Conservation (phyloP, 2,888 invertebrate genomes). For the Penaeus monodon region DNA sequence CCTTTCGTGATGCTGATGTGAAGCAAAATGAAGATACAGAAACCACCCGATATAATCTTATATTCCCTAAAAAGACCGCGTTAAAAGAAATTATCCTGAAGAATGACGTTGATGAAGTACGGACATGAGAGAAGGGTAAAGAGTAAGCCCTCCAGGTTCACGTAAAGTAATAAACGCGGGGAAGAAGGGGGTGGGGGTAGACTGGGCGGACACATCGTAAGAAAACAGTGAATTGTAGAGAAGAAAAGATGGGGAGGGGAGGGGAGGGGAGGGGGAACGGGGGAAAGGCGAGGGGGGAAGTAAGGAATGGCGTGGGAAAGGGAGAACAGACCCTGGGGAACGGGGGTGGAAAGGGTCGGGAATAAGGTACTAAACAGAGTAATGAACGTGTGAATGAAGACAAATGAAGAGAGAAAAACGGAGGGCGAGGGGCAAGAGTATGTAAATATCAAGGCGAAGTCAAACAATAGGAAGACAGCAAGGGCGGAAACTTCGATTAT, state of each 20-base stretch:
- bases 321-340: no score
- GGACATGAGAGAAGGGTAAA: not conserved
- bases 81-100: no score
- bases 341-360: not conserved
- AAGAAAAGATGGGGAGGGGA: no score
- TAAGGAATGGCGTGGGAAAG: not conserved
- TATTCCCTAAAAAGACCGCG: no score
- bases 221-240: no score
- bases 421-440: conserved; percentile 1
- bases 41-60: no score
- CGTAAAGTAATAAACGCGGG: no score
- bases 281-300: no score
- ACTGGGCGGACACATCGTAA: not conserved
- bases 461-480: not conserved
- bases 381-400: not conserved
- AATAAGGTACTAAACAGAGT: not conserved
- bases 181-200: not conserved
- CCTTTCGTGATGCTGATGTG: no score
- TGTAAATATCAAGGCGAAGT: not conserved
- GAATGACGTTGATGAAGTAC: no score
- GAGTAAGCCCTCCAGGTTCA: no score
- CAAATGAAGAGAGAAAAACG: not conserved
- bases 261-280: not conserved
- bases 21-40: no score
- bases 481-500: not conserved